Percentiles rank a stretch among this genome's conserved stretches.
Conservation (phyloP, 2,888 invertebrate species). For the Phortica okadai region DNA sequence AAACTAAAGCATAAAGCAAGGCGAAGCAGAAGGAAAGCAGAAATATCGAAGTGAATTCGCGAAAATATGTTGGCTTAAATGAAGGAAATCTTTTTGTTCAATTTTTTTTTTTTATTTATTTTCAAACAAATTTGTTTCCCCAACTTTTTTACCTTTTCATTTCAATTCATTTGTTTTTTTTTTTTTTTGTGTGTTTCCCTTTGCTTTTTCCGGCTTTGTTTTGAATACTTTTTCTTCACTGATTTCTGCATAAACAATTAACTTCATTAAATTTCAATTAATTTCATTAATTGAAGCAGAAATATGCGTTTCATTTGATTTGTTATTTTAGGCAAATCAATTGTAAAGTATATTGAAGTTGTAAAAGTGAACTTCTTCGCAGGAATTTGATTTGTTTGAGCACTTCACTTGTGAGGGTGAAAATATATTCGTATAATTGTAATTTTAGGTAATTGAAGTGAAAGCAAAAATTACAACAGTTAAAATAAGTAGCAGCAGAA, state of each 20-base stretch:
- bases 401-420: too few species aligned
- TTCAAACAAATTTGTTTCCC: neutral
- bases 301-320: slow-evolving; percentile 69
- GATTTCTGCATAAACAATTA: slow-evolving; percentile 60
- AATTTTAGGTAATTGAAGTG: too few species aligned
- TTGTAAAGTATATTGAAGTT: neutral
- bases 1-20: neutral
- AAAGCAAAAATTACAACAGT: too few species aligned
- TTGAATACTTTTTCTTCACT: slow-evolving; percentile 39
- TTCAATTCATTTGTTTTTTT: neutral
- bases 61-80: slow-evolving; percentile 6
- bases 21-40: neutral
- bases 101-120: neutral
- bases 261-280: slow-evolving; percentile 69
- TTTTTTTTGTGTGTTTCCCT: neutral
- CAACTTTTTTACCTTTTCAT: neutral
- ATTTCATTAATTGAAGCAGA: slow-evolving; percentile 69
- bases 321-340: slow-evolving; percentile 58
- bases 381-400: too few species aligned
- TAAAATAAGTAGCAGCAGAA: too few species aligned
- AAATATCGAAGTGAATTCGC: neutral
- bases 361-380: too few species aligned
- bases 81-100: neutral
- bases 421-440: too few species aligned
- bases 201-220: neutral